Evolutionary conservation across 2,888 invertebrate genomes (phyloP), one percentile per base, ranked within the genome.

Genomic region (Neoascia interrupta): DNA sequence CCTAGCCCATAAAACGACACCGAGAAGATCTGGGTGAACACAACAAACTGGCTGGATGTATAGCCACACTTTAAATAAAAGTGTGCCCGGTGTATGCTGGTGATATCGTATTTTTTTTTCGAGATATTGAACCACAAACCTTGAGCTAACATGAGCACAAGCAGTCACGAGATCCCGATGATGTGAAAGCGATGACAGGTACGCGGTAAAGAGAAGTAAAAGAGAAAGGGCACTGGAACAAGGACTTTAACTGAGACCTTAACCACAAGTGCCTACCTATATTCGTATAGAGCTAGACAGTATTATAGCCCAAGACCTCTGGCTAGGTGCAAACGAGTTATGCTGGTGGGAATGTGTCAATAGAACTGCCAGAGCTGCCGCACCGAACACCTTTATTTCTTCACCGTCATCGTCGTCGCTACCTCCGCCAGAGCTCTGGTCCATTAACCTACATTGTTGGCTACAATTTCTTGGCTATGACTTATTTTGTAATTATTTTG

Each of bases 381-480:
- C 47, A 54, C 18, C 34, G 51, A 39, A 36, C 54, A 75, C 31
- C 60, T 23, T 36, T 34, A 23, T 63, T 56, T 15, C 56, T n/a
- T n/a, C 56, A 39, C 39, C 45, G 56, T 15, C 18, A n/a, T 10
- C 45, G 36, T 34, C 56, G 49, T 37, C 58, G 41, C 68, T 49
- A 36, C 51, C 31, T 43, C 70, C 51, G 36, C n/a, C n/a, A n/a
- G n/a, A n/a, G n/a, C n/a, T n/a, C n/a, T 79, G 66, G 61, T 68
- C 79, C 79, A 79, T 79, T 79, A 60, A 79, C 79, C 79, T 51
- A 73, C 61, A 61, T 75, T 61, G 36, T 41, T 21, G 75, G 45
- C 51, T 53, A 64, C 75, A 47, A 37, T 69, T 76, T 56, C 60
- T 66, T 31, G 43, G 37, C 56, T 68, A 61, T 51, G 73, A 73